phyloP scores from a whole-genome alignment of 2,888 invertebrate species.

The Bugula neritina region DNA sequence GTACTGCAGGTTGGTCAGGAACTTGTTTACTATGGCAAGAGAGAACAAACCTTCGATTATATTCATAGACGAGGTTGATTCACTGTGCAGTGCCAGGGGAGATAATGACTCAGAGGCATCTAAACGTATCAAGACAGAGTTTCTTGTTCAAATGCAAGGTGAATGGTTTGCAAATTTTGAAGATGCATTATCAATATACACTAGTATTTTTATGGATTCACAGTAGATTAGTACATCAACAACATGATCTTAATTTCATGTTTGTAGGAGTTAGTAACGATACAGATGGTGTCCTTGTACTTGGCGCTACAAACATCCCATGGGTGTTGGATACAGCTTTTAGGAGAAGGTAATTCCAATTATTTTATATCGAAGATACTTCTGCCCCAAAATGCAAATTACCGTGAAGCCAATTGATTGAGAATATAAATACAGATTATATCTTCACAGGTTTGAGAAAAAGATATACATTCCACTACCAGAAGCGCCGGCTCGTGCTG shows the following conservation, averaged over 20 bases:
- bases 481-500: constrained; percentile 81
- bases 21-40: constrained; percentile 89
- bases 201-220: too few relatives aligned
- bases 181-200: too few relatives aligned
- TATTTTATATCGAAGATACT: too few relatives aligned
- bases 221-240: too few relatives aligned
- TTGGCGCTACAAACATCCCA: constrained; percentile 94
- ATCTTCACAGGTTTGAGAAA: constrained; percentile 72
- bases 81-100: constrained; percentile 89
- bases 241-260: too few relatives aligned
- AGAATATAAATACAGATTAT: too few relatives aligned
- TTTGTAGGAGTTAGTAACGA: constrained; percentile 90
- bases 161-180: too few relatives aligned
- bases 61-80: constrained; percentile 96
- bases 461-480: constrained; percentile 97
- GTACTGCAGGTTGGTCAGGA: constrained; percentile 64
- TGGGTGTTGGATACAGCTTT: constrained; percentile 96
- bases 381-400: too few relatives aligned
- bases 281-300: constrained; percentile 80
- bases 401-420: not conserved
- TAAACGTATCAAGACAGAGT: constrained; percentile 95
- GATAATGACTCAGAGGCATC: constrained; percentile 98
- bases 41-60: constrained; percentile 95
- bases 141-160: constrained; percentile 84
- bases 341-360: constrained; percentile 66